Percentiles rank a stretch among this genome's conserved stretches.
Evolutionary conservation across 2,888 invertebrate species (phyloP).

Genomic region (Bursaphelenchus okinawaensis): DNA sequence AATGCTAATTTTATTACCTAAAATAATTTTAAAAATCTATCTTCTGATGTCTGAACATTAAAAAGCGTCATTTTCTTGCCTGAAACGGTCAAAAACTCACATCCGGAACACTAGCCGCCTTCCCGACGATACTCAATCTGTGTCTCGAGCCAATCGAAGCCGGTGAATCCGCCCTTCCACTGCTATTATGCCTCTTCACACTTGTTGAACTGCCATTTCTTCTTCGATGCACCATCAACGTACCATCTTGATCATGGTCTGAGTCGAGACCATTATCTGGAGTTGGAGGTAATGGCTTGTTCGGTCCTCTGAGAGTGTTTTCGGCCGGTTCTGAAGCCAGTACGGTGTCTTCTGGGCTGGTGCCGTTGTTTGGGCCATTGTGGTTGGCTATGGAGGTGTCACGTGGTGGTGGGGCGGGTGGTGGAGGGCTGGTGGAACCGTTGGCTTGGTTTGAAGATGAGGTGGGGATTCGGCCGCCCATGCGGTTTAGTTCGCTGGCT

Average conservation of each 20-base stretch:
- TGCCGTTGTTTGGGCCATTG: slow-evolving; percentile 22
- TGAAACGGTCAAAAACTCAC: slow-evolving; percentile 25
- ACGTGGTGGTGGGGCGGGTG: slow-evolving; percentile 57
- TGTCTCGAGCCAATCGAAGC: slow-evolving; percentile 16
- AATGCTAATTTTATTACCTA: too few relatives aligned
- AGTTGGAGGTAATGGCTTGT: slow-evolving; percentile 85
- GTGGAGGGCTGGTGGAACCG: slow-evolving; percentile 41
- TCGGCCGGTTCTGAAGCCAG: slow-evolving; percentile 86
- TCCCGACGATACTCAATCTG: slow-evolving; percentile 35
- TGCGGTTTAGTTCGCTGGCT: slow-evolving; percentile 62
- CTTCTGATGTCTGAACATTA: too few relatives aligned
- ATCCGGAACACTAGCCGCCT: slow-evolving; percentile 46
- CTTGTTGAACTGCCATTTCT: slow-evolving; percentile 10
- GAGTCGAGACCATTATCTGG: slow-evolving; percentile 62
- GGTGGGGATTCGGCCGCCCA: slow-evolving; percentile 16
- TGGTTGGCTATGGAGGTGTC: slow-evolving; percentile 46
- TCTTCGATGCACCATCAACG: slow-evolving; percentile 13
- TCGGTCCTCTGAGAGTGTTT: slow-evolving; percentile 64
- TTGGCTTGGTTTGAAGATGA: slow-evolving; percentile 33
- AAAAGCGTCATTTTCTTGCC: too few relatives aligned
- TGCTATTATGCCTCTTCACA: slow-evolving; percentile 19
- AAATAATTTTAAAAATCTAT: too few relatives aligned
- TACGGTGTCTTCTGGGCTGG: slow-evolving; percentile 73
- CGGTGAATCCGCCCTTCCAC: slow-evolving; percentile 15
- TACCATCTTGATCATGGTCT: slow-evolving; percentile 17